Percentiles rank a stretch among this genome's conserved stretches.
Conservation (phyloP, 2,888 invertebrate species). For the Hololepta plana region DNA sequence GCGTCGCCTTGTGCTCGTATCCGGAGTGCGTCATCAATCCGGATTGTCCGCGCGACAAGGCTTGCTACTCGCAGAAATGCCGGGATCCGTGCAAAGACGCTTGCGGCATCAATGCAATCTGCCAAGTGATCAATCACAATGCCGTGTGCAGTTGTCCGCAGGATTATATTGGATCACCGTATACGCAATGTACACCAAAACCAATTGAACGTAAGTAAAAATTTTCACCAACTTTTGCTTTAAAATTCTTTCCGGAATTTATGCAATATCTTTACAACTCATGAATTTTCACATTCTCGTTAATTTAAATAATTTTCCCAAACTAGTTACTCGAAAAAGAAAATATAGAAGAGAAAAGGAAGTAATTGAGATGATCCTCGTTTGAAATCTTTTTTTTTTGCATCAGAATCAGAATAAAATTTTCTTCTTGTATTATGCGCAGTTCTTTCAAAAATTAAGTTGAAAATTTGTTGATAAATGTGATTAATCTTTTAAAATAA, state of each 20-base stretch:
- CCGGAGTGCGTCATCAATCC: slow-evolving; percentile 78
- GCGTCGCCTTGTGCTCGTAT: slow-evolving; percentile 55
- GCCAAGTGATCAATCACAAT: slow-evolving; percentile 62
- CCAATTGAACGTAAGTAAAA: slow-evolving; percentile 16
- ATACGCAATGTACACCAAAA: slow-evolving; percentile 47
- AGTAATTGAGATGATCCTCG: not conserved
- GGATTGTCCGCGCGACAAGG: slow-evolving; percentile 67
- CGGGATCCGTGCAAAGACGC: slow-evolving; percentile 66
- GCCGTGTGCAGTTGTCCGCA: slow-evolving; percentile 68
- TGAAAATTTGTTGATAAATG: too few species aligned
- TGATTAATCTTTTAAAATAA: too few species aligned
- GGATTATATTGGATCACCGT: slow-evolving; percentile 61
- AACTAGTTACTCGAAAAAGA: too few species aligned
- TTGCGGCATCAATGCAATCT: slow-evolving; percentile 68
- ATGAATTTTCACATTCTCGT: too few species aligned
- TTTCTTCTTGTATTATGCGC: too few species aligned
- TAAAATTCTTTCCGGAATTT: slow-evolving; percentile 3
- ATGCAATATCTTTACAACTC: too few species aligned
- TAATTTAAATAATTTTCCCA: too few species aligned
- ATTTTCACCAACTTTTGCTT: too few species aligned
- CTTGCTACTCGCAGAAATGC: slow-evolving; percentile 69
- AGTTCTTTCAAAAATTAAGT: too few species aligned
- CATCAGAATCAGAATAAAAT: too few species aligned
- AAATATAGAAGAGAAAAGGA: not conserved
- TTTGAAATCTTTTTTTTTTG: too few species aligned